Conservation (phyloP, 2,113 vertebrate species). For the Archocentrus centrarchus region DNA sequence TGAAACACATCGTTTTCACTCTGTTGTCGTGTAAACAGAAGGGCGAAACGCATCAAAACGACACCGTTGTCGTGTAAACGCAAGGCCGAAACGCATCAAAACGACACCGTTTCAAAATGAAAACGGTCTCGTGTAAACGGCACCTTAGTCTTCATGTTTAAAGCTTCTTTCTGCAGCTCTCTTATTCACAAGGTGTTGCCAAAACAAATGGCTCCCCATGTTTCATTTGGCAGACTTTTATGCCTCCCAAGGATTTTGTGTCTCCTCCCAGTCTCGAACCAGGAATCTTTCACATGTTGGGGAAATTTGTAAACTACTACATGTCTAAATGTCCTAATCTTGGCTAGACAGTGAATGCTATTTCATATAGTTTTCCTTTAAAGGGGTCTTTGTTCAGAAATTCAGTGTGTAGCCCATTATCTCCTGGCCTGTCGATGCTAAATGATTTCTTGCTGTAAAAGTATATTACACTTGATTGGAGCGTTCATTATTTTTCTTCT, state of each 20-base stretch:
- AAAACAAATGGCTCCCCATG: too few species aligned
- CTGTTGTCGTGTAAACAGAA: too few species aligned
- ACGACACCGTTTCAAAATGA: too few species aligned
- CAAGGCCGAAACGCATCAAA: too few species aligned
- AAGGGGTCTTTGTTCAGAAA: neutral
- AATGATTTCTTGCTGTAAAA: constrained; percentile 14
- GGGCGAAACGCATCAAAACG: too few species aligned
- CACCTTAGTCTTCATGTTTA: neutral
- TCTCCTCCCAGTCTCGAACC: neutral
- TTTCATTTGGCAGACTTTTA: too few species aligned
- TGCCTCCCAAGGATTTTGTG: too few species aligned
- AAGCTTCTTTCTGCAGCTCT: neutral
- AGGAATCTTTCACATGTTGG: neutral
- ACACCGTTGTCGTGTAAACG: too few species aligned
- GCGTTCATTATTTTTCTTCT: constrained; percentile 25
- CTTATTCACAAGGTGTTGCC: too few species aligned
- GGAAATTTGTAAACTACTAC: neutral
- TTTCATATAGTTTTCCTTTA: neutral
- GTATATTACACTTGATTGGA: constrained; percentile 2
- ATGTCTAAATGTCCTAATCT: neutral
- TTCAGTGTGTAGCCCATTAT: neutral
- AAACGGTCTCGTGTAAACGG: too few species aligned
- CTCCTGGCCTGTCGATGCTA: neutral
- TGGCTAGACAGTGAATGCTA: neutral
- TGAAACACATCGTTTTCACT: too few species aligned